Evolutionary conservation across 2,113 vertebrate species (phyloP).

Genomic region (Telmatochromis sp.): DNA sequence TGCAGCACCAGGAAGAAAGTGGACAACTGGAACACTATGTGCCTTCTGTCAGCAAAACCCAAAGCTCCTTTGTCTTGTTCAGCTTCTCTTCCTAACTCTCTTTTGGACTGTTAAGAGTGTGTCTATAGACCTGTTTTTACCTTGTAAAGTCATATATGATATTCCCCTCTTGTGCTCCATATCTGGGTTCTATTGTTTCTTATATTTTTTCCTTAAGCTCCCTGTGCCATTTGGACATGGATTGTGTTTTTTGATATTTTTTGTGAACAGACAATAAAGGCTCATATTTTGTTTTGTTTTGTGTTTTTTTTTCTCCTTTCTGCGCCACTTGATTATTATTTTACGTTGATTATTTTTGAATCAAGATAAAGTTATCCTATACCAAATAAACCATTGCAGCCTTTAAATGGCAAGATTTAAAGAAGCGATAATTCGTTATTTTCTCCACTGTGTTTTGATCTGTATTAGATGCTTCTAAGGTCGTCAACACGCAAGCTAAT

Average conservation of each 20-base stretch:
- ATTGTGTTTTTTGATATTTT: neutral
- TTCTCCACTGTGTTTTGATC: neutral
- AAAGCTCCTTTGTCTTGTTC: neutral
- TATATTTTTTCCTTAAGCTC: neutral
- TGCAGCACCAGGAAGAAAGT: neutral
- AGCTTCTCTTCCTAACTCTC: neutral
- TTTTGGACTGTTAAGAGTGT: neutral
- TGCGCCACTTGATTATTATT: fast-evolving
- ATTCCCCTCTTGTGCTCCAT: neutral
- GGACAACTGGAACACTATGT: neutral
- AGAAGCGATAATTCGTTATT: fast-evolving
- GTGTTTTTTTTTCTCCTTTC: neutral
- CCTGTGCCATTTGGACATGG: neutral
- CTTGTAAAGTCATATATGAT: neutral
- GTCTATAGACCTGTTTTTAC: neutral
- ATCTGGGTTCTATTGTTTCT: neutral
- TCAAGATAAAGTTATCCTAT: neutral
- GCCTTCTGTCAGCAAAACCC: neutral
- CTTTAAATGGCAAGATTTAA: neutral
- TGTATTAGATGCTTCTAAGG: neutral
- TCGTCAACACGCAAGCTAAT: neutral
- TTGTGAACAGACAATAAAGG: neutral
- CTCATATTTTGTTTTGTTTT: neutral
- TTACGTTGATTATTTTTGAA: neutral
- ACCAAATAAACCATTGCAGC: neutral